These are phyloP conservation scores for Mystacornis crossleyi DNA, from an alignment of 2,113 vertebrate species.

Conservation along the genomic window DNA sequence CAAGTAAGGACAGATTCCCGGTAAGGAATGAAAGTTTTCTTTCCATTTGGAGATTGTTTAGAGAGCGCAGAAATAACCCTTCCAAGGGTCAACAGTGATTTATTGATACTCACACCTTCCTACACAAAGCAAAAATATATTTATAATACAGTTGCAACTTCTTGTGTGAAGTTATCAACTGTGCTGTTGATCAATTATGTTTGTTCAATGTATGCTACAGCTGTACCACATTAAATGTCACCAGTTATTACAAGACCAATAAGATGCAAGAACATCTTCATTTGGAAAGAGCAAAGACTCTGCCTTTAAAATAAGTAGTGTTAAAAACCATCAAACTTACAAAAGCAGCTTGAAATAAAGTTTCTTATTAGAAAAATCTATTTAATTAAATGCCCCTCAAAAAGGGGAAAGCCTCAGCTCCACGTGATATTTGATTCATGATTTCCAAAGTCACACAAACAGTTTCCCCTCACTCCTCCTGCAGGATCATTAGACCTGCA, in stretches of 20 bases:
- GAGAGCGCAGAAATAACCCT: slow-evolving; percentile 96
- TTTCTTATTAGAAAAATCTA: not conserved
- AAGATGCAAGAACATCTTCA: not conserved
- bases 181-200: not conserved
- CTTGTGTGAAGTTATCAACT: not conserved
- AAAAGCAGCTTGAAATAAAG: not conserved
- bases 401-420: not conserved
- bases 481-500: not conserved
- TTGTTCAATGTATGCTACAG: not conserved
- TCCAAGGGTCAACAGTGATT: slow-evolving; percentile 92
- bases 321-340: not conserved
- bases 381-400: not conserved
- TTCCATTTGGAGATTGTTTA: slow-evolving; percentile 81
- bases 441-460: not conserved
- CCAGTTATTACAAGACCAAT: not conserved
- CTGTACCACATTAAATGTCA: not conserved
- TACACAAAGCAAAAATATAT: slow-evolving; percentile 49
- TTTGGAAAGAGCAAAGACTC: not conserved
- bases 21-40: slow-evolving; percentile 89
- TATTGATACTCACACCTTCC: slow-evolving; percentile 97
- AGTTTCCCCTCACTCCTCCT: not conserved
- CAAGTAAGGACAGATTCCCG: slow-evolving; percentile 95
- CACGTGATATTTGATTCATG: rapidly evolving
- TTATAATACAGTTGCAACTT: not conserved
- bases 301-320: not conserved